Evolutionary conservation across 2,113 vertebrate genomes (phyloP).

Genomic region (Polypterus senegalus): DNA sequence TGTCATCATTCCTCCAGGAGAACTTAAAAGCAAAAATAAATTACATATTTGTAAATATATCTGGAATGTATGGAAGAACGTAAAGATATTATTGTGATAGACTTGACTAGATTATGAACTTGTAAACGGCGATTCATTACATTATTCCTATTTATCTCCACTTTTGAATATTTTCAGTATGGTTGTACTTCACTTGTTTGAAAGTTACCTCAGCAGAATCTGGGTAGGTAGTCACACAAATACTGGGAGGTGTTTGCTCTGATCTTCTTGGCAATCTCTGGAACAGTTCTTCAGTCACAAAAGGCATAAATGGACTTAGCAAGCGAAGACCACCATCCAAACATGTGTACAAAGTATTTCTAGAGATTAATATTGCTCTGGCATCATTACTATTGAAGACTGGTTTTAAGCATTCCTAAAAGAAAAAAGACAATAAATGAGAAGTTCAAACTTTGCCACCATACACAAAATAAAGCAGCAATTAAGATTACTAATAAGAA

Average conservation of each 20-base stretch:
- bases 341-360: slow-evolving; percentile 73
- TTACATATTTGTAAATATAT: no score
- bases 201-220: slow-evolving; percentile 49
- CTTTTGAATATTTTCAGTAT: background rate
- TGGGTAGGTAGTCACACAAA: slow-evolving; percentile 63
- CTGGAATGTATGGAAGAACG: no score
- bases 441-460: background rate
- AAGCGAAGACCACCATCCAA: slow-evolving; percentile 69
- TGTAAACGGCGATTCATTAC: background rate
- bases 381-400: slow-evolving; percentile 45
- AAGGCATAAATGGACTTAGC: slow-evolving; percentile 77
- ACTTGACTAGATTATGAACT: no score
- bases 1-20: slow-evolving; percentile 62
- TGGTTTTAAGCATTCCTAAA: slow-evolving; percentile 74
- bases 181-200: background rate
- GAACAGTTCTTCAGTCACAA: slow-evolving; percentile 73
- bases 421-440: background rate
- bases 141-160: background rate
- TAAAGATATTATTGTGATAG: no score
- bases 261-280: slow-evolving; percentile 63
- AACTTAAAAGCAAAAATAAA: slow-evolving; percentile 36
- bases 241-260: slow-evolving; percentile 47
- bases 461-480: background rate
- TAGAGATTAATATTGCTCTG: slow-evolving; percentile 39
- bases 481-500: background rate